Base-by-base conservation (phyloP, 2,888 invertebrate species). In the Atethmia centrago region DNA sequence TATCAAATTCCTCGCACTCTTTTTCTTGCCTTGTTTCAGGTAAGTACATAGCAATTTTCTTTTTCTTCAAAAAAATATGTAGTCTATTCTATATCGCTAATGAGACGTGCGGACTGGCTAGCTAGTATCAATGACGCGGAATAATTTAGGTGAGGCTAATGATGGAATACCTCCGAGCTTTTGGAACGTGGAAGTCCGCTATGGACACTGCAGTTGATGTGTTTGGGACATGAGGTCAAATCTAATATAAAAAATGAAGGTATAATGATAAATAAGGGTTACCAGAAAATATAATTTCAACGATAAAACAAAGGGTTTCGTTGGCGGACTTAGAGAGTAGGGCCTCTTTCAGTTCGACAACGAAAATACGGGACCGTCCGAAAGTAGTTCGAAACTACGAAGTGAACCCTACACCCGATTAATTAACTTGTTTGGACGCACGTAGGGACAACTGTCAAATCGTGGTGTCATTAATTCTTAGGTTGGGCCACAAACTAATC, bases 111-210 rank as follows among this genome's bases (percentile, higher is more conserved):
- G 2, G 40, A 42, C 9, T 16, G 12, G 40, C 19, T 42, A 47
- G 31, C 12, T 42, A 31, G 16, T 31, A 21, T 10, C 42, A 53
- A 72, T 72, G 73, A 53, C n/a, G 28, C 12, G 19, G 21, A 45
- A 59, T 51, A 51, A n/a, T 51, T 45, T 28, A 21, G 10, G 10
- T 21, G 9, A 45, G 9, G 21, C 25, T 45, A 16, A 63, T 58
- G 36, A 36, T 19, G 19, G 25, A 36, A 36, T 14, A 21, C 7
- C 3, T 58, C 19, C 40, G 1, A 58, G 21, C 31, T 58, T 42
- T 40, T 42, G 19, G 25, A 36, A 36, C 25, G 2, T 51, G 2
- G 3, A n/a, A 65, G 12, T 36, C 7, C 16, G 25, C 19, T 40
- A 16, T 40, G 2, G 8, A 3, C 25, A 21, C 19, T 42, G 63